A percentile compares a stretch with the other conserved stretches of the same genome.
Evolutionary conservation across 2,888 invertebrate genomes (phyloP).

Genomic region (Calliphora vomitoria): DNA sequence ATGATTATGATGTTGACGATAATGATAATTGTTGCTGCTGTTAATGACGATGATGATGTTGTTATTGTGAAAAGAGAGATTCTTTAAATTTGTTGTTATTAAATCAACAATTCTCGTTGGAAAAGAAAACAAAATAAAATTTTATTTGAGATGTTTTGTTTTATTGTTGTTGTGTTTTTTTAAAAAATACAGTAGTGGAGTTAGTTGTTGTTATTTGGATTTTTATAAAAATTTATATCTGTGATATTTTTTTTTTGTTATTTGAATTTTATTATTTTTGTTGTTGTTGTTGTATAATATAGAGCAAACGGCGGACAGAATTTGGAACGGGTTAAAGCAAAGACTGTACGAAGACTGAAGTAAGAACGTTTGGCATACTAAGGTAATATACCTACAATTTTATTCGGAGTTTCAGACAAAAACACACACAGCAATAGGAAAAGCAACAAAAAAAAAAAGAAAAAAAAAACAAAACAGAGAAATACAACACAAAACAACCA

Average conservation of each 20-base stretch:
- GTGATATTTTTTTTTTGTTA: slow-evolving; percentile 55
- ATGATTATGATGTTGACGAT: slow-evolving; percentile 39
- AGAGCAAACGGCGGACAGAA: slow-evolving; percentile 85
- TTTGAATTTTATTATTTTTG: slow-evolving; percentile 37
- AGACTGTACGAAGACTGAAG: slow-evolving; percentile 86
- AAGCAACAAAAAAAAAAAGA: slow-evolving; percentile 2
- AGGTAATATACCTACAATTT: slow-evolving; percentile 85
- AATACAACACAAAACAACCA: slow-evolving; percentile 33
- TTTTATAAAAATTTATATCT: slow-evolving; percentile 51
- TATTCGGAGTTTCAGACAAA: slow-evolving; percentile 80
- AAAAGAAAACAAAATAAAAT: slow-evolving; percentile 34
- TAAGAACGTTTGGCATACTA: slow-evolving; percentile 85
- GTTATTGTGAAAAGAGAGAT: slow-evolving; percentile 31
- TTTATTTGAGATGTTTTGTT: not conserved
- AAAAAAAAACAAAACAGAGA: slow-evolving; percentile 4
- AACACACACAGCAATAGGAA: slow-evolving; percentile 29
- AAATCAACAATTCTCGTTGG: slow-evolving; percentile 53
- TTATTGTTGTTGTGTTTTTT: slow-evolving; percentile 44
- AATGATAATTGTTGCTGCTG: slow-evolving; percentile 35
- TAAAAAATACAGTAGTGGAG: not conserved
- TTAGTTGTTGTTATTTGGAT: slow-evolving; percentile 68
- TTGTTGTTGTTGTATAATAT: slow-evolving; percentile 77
- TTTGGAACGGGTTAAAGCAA: slow-evolving; percentile 86
- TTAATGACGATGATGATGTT: slow-evolving; percentile 23
- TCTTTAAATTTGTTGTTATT: slow-evolving; percentile 38